A percentile compares a stretch with the other conserved stretches of the same genome.
These are phyloP conservation scores for Bujurquina vittata DNA, from an alignment of 2,113 vertebrate species.

Conservation along the genomic window DNA sequence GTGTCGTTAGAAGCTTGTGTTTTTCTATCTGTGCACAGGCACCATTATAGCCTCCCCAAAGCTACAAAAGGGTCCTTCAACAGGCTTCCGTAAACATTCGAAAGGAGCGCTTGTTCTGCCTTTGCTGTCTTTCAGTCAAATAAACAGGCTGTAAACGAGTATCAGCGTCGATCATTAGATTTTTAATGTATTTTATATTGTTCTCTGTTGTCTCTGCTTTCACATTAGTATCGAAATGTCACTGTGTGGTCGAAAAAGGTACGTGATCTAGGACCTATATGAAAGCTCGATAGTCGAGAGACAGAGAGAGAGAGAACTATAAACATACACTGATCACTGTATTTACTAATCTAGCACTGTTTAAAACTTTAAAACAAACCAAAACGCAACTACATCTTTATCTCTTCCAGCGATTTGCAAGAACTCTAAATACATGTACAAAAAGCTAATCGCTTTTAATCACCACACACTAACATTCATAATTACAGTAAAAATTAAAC, in stretches of 20 bases:
- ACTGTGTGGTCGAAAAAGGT: conserved; percentile 43
- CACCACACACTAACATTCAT: no score
- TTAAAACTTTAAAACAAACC: background rate
- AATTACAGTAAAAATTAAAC: no score
- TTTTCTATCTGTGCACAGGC: conserved; percentile 39
- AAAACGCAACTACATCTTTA: no score
- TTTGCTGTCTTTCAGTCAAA: background rate
- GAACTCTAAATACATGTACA: background rate
- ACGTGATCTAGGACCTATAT: background rate
- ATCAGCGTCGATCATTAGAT: background rate
- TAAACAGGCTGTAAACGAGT: background rate
- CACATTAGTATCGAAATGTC: conserved; percentile 34
- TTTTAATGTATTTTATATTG: conserved; percentile 48
- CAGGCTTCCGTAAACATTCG: conserved; percentile 59
- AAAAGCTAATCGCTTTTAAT: accelerated
- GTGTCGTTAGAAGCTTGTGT: background rate
- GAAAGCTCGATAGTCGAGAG: background rate
- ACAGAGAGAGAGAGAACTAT: background rate
- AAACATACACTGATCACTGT: background rate
- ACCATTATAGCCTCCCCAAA: accelerated
- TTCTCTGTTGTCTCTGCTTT: conserved; percentile 12
- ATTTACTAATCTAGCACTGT: background rate
- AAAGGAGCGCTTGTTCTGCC: accelerated
- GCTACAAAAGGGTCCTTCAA: conserved; percentile 34
- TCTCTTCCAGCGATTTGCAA: no score